phyloP scores from a whole-genome alignment of 35 echinoderm and acorn worm species.

The Acanthaster planci region DNA sequence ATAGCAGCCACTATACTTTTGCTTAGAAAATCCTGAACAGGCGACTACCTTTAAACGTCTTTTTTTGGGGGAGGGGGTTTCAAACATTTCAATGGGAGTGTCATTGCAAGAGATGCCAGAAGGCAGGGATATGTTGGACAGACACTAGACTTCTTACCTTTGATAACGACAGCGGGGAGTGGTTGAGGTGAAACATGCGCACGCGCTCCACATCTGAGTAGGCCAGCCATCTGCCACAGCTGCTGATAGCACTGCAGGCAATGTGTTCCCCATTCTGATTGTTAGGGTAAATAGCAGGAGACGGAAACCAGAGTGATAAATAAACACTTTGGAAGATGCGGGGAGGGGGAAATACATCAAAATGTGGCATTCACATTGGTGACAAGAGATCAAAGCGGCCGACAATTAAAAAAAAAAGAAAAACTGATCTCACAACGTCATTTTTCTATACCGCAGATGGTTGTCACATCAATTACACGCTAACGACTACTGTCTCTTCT shows the following conservation, averaged over 20 bases:
- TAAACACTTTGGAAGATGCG: background rate
- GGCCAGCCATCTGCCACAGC: slow-evolving; percentile 84
- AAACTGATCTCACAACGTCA: too few relatives aligned
- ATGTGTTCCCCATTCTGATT: slow-evolving; percentile 80
- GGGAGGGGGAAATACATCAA: too few relatives aligned
- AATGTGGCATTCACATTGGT: background rate
- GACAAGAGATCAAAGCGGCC: too few relatives aligned
- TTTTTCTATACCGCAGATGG: too few relatives aligned
- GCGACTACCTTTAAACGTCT: background rate
- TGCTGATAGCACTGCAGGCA: slow-evolving; percentile 75
- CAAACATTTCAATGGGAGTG: background rate
- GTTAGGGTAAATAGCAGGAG: background rate
- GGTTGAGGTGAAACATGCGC: slow-evolving; percentile 69
- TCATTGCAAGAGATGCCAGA: background rate
- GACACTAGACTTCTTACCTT: slow-evolving; percentile 53
- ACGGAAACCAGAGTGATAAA: background rate
- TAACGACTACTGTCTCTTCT: too few relatives aligned
- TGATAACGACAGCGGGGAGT: slow-evolving; percentile 32
- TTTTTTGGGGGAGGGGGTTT: background rate
- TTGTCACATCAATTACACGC: too few relatives aligned
- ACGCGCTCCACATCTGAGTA: slow-evolving; percentile 87
- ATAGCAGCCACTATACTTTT: background rate
- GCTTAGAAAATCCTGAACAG: background rate
- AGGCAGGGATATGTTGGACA: too few relatives aligned
- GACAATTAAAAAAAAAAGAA: too few relatives aligned